These are phyloP conservation scores for Mus pahari DNA, from an alignment of 2,113 vertebrate species.

Conservation along the genomic window DNA sequence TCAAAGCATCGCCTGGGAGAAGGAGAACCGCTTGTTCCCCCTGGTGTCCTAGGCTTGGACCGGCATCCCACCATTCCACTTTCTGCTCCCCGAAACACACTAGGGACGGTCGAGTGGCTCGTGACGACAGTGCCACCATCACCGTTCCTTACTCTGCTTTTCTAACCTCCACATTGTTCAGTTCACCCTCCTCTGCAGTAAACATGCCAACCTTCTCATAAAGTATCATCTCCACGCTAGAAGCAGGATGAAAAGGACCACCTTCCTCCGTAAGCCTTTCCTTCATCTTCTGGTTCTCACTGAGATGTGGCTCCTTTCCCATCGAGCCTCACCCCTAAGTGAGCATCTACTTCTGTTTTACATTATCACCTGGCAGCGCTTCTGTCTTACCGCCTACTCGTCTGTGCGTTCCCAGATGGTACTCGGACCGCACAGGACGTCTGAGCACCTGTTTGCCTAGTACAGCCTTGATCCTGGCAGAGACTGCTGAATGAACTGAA, in stretches of 20 bases:
- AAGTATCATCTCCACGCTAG: neutral
- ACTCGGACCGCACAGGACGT: neutral
- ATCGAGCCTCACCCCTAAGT: neutral
- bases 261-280: neutral
- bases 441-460: neutral
- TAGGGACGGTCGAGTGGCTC: no score
- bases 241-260: no score
- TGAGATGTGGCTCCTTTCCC: neutral
- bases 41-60: neutral
- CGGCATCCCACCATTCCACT: neutral
- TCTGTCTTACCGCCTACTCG: neutral
- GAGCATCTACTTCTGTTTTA: neutral
- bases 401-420: neutral
- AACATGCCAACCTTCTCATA: neutral
- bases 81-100: neutral
- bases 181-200: neutral
- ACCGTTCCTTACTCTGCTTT: neutral
- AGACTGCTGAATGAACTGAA: neutral
- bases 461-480: neutral
- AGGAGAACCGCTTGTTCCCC: neutral
- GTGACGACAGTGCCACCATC: fast-evolving
- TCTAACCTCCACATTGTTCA: neutral
- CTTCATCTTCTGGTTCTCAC: neutral
- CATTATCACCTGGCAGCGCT: neutral
- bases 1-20: neutral